Percentiles rank a stretch among this genome's conserved stretches.
Evolutionary conservation across 2,113 vertebrate species (phyloP).

Genomic region (Muscicapa adusta): DNA sequence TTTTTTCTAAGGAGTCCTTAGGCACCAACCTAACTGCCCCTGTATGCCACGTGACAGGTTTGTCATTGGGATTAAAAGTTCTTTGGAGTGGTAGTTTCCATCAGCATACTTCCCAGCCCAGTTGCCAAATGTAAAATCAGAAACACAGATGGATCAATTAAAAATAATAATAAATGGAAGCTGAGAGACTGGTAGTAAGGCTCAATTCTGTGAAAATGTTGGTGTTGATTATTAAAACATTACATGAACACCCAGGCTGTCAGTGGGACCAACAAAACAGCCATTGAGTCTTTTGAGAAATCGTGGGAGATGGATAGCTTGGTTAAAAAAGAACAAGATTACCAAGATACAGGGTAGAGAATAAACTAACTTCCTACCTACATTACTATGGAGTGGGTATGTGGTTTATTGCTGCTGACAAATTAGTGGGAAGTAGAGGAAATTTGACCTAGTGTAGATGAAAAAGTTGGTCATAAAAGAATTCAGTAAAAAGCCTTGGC

Average conservation of each 20-base stretch:
- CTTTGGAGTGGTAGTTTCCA: not conserved
- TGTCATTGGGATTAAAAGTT: not conserved
- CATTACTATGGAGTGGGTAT: not conserved
- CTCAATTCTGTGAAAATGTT: not conserved
- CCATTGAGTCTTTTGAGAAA: not conserved
- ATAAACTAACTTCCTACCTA: not conserved
- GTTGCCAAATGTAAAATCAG: not conserved
- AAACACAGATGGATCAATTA: not conserved
- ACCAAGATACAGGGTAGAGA: not conserved
- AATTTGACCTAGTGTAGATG: not conserved
- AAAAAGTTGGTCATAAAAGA: not conserved
- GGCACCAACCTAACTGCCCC: not conserved
- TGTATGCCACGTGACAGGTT: not conserved
- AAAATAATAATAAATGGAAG: not conserved
- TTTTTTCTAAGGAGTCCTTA: not conserved
- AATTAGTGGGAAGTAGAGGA: not conserved
- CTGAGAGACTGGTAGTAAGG: not conserved
- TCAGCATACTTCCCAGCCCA: not conserved
- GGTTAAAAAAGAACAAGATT: not conserved
- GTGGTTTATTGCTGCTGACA: not conserved
- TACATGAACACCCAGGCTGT: not conserved
- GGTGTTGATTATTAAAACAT: not conserved
- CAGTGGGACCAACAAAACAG: not conserved
- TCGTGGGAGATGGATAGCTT: not conserved
- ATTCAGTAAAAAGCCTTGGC: not conserved